Evolutionary conservation across 2,113 vertebrate species (phyloP).

Genomic region (Hepsetus odoe): DNA sequence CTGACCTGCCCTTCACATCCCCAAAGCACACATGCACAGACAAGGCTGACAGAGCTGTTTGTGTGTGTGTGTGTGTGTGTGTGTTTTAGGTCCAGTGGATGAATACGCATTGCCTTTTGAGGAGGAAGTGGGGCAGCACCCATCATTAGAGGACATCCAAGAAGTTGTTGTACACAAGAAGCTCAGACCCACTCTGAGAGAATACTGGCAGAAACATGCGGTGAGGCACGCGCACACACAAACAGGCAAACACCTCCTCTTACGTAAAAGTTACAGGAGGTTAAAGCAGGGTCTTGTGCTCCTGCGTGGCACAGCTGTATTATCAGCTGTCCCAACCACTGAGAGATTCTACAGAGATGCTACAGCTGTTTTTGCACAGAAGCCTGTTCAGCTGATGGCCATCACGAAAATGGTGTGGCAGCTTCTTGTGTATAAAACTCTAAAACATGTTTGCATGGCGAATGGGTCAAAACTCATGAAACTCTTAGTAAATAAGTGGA

Average conservation of each 20-base stretch:
- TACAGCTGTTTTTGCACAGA: no score
- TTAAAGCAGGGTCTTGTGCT: no score
- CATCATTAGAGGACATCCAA: conserved; percentile 98
- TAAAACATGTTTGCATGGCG: no score
- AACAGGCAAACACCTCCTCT: not conserved
- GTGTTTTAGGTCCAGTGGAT: conserved; percentile 87
- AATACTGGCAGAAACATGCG: conserved; percentile 97
- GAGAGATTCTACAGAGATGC: no score
- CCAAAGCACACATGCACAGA: not conserved
- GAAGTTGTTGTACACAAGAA: conserved; percentile 99
- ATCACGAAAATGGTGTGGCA: no score
- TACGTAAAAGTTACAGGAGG: not conserved
- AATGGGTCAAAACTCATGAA: no score
- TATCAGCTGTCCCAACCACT: no score
- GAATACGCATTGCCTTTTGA: conserved; percentile 98
- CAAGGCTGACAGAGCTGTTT: conserved; percentile 1
- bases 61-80: conserved; percentile 30
- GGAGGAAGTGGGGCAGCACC: conserved; percentile 98
- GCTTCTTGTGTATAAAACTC: no score
- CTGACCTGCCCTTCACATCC: conserved; percentile 31
- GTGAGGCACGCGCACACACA: conserved; percentile 80
- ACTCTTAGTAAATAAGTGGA: no score
- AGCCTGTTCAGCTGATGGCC: no score
- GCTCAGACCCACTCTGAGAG: conserved; percentile 91
- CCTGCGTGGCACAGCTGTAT: no score